Evolutionary conservation across 2,888 invertebrate genomes (phyloP).

Genomic region (Gryllus longicercus): DNA sequence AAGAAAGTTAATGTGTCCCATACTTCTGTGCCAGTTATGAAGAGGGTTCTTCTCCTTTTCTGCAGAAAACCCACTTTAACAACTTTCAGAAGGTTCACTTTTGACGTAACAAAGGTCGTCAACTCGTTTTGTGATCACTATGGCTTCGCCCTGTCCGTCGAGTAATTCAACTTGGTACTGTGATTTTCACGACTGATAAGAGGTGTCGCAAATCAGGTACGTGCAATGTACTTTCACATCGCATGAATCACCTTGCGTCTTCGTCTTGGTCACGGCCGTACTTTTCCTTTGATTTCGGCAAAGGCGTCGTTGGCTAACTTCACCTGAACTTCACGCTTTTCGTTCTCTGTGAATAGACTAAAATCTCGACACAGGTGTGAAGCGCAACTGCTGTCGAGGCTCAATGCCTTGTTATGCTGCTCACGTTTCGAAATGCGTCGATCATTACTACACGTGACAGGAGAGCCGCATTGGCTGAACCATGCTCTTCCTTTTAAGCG

Average conservation of each 20-base stretch:
- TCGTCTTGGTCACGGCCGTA: neutral
- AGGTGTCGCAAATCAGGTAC: neutral
- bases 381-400: neutral
- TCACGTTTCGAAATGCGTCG: neutral
- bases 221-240: neutral
- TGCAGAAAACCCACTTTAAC: neutral
- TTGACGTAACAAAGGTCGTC: neutral
- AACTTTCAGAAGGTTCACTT: neutral
- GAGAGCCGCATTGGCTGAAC: neutral
- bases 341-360: neutral
- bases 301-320: neutral
- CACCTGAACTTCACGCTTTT: neutral
- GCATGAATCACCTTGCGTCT: neutral
- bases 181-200: neutral
- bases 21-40: neutral
- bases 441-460: neutral
- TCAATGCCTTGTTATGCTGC: neutral
- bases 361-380: neutral
- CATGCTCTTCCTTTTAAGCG: neutral
- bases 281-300: neutral
- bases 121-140: neutral
- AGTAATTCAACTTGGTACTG: neutral
- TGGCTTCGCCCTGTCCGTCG: neutral
- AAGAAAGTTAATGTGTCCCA: neutral
- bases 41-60: too few relatives aligned